Evolutionary conservation across 2,113 vertebrate genomes (phyloP).

Genomic region (Panthera tigris): DNA sequence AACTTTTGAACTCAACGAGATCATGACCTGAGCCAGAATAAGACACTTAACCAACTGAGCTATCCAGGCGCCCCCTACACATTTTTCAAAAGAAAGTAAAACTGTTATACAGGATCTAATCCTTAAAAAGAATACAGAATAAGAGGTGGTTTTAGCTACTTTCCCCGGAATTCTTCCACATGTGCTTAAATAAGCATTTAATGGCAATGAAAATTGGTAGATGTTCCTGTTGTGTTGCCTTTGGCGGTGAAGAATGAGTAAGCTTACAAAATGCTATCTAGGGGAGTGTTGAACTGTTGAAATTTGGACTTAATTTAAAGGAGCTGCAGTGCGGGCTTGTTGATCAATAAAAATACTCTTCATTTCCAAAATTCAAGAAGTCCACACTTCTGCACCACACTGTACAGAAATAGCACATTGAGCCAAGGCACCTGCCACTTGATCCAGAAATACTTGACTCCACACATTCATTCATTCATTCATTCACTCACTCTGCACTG

Average conservation of each 20-base stretch:
- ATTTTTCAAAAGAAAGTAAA: neutral
- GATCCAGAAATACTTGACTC: neutral
- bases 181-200: constrained; percentile 18
- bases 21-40: too few species aligned
- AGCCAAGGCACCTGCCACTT: neutral
- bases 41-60: too few species aligned
- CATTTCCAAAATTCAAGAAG: constrained; percentile 28
- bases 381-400: neutral
- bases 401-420: neutral
- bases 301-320: constrained; percentile 46
- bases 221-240: neutral
- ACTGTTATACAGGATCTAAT: neutral
- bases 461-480: neutral
- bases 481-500: neutral
- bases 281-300: constrained; percentile 8
- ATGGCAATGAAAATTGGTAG: constrained; percentile 14
- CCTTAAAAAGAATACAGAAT: neutral
- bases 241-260: constrained; percentile 42
- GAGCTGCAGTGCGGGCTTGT: neutral
- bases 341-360: constrained; percentile 38
- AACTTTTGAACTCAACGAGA: too few species aligned
- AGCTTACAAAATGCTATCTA: neutral
- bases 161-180: neutral
- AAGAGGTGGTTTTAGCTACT: neutral
- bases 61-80: neutral